Conservation (phyloP, 2,113 vertebrate genomes). For the Microcebus jonahi region DNA sequence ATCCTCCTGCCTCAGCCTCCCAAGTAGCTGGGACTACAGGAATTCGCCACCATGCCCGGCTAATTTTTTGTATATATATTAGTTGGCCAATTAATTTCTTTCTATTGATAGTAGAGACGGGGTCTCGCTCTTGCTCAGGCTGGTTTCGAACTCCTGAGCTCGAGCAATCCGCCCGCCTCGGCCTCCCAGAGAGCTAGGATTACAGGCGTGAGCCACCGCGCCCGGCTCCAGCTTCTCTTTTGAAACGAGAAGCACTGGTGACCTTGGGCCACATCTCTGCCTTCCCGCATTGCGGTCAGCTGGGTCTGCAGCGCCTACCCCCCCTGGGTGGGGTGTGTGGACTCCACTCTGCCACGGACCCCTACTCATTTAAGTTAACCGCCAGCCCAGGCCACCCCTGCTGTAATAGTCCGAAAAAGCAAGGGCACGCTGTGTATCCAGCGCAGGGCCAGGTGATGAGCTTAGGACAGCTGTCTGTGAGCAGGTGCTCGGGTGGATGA, state of each 20-base stretch:
- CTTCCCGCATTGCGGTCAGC: fast-evolving
- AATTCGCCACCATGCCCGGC: no score
- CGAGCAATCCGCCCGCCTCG: no score
- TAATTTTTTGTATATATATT: no score
- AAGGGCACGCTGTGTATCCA: not conserved
- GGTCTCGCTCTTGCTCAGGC: no score
- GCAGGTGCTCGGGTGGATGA: not conserved
- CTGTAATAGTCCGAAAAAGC: not conserved
- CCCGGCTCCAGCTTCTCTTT: no score
- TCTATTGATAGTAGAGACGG: no score
- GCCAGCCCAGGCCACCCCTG: not conserved
- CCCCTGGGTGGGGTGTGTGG: not conserved
- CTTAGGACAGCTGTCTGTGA: not conserved
- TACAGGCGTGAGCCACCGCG: no score
- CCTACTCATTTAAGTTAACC: not conserved
- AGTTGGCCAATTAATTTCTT: no score
- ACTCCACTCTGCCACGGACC: fast-evolving
- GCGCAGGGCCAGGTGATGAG: not conserved
- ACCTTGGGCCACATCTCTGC: not conserved
- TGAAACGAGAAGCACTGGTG: not conserved
- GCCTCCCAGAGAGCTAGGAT: no score
- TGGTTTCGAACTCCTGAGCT: no score
- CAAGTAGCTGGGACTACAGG: no score
- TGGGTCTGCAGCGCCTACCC: fast-evolving
- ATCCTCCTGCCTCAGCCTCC: no score